Evolutionary conservation across 1,140 invertebrate genomes (phyloP), one percentile per base, ranked within the genome.

Genomic region (Lethocerus indicus): DNA sequence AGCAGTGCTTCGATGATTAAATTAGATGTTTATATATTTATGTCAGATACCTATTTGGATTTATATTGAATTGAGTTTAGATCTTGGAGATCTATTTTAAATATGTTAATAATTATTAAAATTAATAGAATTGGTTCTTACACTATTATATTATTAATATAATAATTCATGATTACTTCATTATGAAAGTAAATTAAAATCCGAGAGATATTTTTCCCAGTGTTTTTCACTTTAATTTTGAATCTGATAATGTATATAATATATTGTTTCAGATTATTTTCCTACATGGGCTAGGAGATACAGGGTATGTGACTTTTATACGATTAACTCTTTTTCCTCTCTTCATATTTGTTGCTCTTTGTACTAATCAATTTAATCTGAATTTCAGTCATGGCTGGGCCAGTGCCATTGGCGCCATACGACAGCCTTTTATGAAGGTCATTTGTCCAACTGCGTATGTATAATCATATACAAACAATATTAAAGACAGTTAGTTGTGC

Each of bases 391-490:
- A 92, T 75, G 91, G 90, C 40, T 97, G 91, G 91, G 86, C 87
- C 18, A 81, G 78, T 58, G 78, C 82, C 2, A 77, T 95, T 61
- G 81, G 74, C 50, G 72, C 74, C 37, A 75, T 95, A 26, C 74
- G 83, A 59, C 74, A 81, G 16, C 71, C 87, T 21, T 77, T 89
- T 62, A 77, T 90, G 56, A 94, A 94, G 73, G 82, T 93, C 53
- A 83, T 96, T 51, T 96, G 90, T 67, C 92, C 92, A 7, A 94
- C 90, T 56, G 91, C 92, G 67, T 81, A 73, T 73, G 78, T 69
- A 47, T 35, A 25, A 25, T 46, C 50, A 51, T 45, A 54, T 44
- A 46, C 50, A 32, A 54, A 47, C 20, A 26, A 26, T 32, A 24
- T 35, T n/a, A n/a, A n/a, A n/a, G n/a, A n/a, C n/a, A n/a, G n/a